These are phyloP conservation scores for Tetragonula clypearis DNA, from an alignment of 1,140 invertebrate species.

Conservation along the genomic window DNA sequence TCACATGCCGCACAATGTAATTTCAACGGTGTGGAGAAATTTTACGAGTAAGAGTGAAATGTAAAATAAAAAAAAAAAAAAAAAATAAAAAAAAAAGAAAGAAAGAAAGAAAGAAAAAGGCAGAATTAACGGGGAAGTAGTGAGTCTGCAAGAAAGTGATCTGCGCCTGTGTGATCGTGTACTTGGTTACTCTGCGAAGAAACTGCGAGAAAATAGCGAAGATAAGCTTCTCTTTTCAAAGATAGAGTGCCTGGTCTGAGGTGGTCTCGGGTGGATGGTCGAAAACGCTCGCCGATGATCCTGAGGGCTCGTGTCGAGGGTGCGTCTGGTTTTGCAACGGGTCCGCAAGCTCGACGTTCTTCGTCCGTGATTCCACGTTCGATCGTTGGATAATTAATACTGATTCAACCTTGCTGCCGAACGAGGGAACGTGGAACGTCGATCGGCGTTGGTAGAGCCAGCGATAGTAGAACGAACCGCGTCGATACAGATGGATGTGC, in stretches of 20 bases:
- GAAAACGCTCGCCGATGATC: slow-evolving; percentile 52
- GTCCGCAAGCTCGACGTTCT: background rate
- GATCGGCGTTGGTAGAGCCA: background rate
- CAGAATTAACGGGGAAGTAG: background rate
- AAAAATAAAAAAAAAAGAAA: no score
- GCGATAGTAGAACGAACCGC: background rate
- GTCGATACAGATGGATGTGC: background rate
- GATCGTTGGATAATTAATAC: slow-evolving; percentile 43
- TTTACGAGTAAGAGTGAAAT: no score
- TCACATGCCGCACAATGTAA: slow-evolving; percentile 73
- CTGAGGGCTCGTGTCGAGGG: slow-evolving; percentile 26
- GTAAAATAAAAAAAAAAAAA: no score
- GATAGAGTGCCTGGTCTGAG: slow-evolving; percentile 61
- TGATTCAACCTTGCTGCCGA: slow-evolving; percentile 6
- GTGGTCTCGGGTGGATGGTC: slow-evolving; percentile 55
- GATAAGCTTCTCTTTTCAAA: slow-evolving; percentile 51
- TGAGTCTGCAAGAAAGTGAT: slow-evolving; percentile 22
- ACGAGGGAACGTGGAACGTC: background rate
- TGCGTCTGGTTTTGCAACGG: no score
- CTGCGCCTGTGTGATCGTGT: slow-evolving; percentile 46
- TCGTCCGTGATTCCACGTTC: slow-evolving; percentile 1
- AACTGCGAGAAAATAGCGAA: slow-evolving; percentile 5
- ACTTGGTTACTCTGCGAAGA: slow-evolving; percentile 37
- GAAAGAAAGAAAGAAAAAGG: no score
- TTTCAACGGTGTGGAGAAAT: slow-evolving; percentile 25